These are phyloP conservation scores for Benthosema pterotum DNA, from an alignment of 2,797 vertebrate genomes.

Conservation along the genomic window DNA sequence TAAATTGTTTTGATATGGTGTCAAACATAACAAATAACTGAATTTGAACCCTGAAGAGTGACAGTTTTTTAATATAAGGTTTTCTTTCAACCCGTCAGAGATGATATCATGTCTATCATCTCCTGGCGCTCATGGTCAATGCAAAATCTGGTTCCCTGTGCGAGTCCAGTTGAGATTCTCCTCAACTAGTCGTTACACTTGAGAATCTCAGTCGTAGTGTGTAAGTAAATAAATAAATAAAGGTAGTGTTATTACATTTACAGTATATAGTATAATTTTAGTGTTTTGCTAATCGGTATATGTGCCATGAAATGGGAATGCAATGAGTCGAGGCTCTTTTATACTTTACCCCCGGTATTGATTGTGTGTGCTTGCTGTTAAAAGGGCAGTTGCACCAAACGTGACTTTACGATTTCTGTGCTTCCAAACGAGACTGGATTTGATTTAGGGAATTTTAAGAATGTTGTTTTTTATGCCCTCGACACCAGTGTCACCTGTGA, in stretches of 20 bases:
- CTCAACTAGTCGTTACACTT: no score
- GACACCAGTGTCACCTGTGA: background rate
- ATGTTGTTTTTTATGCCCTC: background rate
- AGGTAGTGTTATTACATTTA: conserved; percentile 23
- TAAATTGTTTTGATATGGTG: no score
- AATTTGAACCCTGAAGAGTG: no score
- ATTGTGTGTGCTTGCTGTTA: conserved; percentile 20
- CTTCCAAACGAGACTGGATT: background rate
- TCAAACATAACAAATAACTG: no score
- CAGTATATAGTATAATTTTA: background rate
- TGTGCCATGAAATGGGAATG: conserved; percentile 50
- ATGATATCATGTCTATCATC: no score
- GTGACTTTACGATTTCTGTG: background rate
- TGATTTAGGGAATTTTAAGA: no score
- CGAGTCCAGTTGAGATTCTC: no score
- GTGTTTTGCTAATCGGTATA: conserved; percentile 13
- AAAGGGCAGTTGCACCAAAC: conserved; percentile 14
- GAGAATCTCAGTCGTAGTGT: background rate
- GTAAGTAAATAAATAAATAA: conserved; percentile 22
- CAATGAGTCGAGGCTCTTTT: conserved; percentile 9
- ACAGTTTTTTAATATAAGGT: no score
- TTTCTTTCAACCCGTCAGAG: no score
- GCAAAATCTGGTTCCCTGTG: no score
- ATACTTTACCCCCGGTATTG: conserved; percentile 27
- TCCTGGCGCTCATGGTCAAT: no score